Base-by-base conservation (phyloP, 2,113 vertebrate species). In the Chaetodon trifascialis region DNA sequence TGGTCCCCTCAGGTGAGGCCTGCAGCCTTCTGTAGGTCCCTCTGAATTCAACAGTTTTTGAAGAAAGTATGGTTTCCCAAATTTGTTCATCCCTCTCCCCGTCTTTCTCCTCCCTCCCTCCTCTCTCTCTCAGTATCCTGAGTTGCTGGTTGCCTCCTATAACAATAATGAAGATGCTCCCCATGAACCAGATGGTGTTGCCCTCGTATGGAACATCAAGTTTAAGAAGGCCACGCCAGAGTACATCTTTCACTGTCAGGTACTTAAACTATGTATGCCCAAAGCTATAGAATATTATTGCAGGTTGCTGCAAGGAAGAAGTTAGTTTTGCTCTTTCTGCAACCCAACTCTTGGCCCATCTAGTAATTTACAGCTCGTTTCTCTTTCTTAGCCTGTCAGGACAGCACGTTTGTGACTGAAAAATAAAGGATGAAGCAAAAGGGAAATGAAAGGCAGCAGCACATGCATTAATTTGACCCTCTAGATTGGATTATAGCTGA, bases 141-240 rank as follows among this genome's bases (percentile, higher is more conserved):
- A 99, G 93, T 89, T 99, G 92, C 96, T 99, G 95, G 98, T 99
- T n/a, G 97, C 98, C 59, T 98, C 98, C 44, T 99, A 99, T 70
- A 99, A 98, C 92, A 99, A 98, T 86, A 99, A 99, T 6, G 98
- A 99, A 90, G 98, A 99, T 34, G 97, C 97, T 36, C 98, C 97
- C 23, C 97, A 99, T 83, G 98, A 99, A 77, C 98, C 98, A 3
- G 98, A 99, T 65, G 98, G 98, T 0, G 97, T 99, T 25, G 97
- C 97, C 60, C 94, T 99, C 79, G 97, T 99, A 58, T 99, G 98
- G 98, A 99, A 99, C 94, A 99, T 98, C 95, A 99, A 99, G 91
- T 99, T 99, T 85, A 99, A 99, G 95, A 99, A 99, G 95, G 95
- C 95, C 82, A 99, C 98, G 4, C 97, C 98, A 4, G 98, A 99